Evolutionary conservation across 2,797 vertebrate genomes (phyloP), one percentile per base, ranked within the genome.

Genomic region (Leptoclinus maculatus): DNA sequence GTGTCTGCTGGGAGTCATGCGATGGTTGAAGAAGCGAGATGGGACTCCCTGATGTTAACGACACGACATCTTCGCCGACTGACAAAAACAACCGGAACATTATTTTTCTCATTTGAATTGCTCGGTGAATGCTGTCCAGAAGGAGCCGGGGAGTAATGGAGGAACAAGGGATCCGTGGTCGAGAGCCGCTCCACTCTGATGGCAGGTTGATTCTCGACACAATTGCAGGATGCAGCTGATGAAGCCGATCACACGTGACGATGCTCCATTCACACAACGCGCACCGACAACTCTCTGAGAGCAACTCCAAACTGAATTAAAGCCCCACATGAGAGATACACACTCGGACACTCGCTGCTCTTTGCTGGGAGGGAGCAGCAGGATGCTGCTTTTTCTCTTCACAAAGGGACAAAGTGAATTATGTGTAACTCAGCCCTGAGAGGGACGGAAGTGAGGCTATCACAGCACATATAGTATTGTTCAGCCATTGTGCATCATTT

Each of bases 231-330:
- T 87, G 74, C 83, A 79, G 84, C 82, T 83, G 89, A 88, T 87
- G 84, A 85, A 90, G 79, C 83, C 78, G 83, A 76, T 90, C 87
- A 81, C 82, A 5, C 11, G 10, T 23, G 82, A 88, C 29, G 25
- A 87, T 82, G 80, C 88, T 83, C 80, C 66, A 53, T 62, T 84
- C 85, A 71, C 68, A 77, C 66, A 71, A 60, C 70, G 65, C 62
- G 21, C 71, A 69, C 76, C 62, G 79, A 87, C 69, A 79, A 77
- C 78, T 82, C 62, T 39, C 53, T 41, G 59, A 82, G 74, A 85
- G 86, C 83, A 43, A 75, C 78, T 86, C 59, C 32, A 88, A 86
- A 91, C 78, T 74, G 71, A 86, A 92, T 91, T 87, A 87, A 86
- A 88, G 13, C 66, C 66, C 66, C 16, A 21, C 58, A 12, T 12